Percentiles rank a stretch among this genome's conserved stretches.
Conservation (phyloP, 2,113 vertebrate species). For the Gobio gobio region DNA sequence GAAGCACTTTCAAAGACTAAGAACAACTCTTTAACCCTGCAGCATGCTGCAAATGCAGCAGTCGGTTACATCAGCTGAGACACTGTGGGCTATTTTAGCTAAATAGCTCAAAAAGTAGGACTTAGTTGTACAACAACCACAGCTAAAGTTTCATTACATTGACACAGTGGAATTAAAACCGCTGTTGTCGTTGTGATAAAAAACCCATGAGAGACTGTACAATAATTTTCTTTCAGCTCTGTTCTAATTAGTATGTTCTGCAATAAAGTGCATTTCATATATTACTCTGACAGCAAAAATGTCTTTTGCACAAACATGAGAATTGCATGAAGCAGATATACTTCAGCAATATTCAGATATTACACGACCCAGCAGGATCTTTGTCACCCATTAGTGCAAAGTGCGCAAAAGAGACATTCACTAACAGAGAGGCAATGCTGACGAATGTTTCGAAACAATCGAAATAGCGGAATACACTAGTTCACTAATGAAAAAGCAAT, state of each 20-base stretch:
- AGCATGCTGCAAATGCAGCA: conserved; percentile 10
- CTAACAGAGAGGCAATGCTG: conserved; percentile 13
- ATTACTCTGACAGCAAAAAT: conserved; percentile 42
- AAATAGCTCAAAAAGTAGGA: not conserved
- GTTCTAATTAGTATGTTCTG: conserved; percentile 18
- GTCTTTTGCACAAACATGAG: conserved; percentile 52
- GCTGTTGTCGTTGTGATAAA: not conserved
- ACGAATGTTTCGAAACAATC: not conserved
- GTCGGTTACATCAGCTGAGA: conserved; percentile 8
- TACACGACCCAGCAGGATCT: conserved; percentile 49
- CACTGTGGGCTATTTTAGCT: not conserved
- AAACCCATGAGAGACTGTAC: not conserved
- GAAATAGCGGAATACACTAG: not conserved
- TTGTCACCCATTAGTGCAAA: conserved; percentile 39
- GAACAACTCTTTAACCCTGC: conserved; percentile 16
- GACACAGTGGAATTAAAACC: not conserved
- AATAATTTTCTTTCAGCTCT: conserved; percentile 43
- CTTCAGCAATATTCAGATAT: conserved; percentile 51
- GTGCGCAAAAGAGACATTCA: conserved; percentile 23
- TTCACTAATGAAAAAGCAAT: conserved; percentile 11
- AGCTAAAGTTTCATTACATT: not conserved
- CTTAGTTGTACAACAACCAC: not conserved
- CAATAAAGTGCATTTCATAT: conserved; percentile 37
- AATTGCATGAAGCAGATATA: conserved; percentile 39
- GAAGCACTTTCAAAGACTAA: not conserved